Conservation (phyloP, 2,797 vertebrate species). For the Periophthalmus magnuspinnatus region DNA sequence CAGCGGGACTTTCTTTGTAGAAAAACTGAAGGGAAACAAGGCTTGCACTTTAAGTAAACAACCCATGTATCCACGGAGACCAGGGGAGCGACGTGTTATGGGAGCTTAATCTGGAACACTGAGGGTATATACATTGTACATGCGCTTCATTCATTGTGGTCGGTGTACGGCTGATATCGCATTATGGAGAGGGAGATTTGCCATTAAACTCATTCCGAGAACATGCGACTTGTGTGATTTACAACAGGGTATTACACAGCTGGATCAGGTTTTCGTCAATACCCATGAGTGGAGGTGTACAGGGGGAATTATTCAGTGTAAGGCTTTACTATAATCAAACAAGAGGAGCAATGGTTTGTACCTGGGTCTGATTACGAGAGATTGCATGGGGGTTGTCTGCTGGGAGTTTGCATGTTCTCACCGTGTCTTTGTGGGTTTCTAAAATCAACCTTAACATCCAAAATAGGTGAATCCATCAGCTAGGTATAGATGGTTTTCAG, state of each 20-base stretch:
- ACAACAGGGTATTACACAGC: constrained; percentile 31
- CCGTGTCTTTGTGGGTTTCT: neutral
- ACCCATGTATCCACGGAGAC: constrained; percentile 41
- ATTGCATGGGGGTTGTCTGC: neutral
- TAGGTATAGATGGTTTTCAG: too few relatives aligned
- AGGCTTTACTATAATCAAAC: constrained; percentile 1
- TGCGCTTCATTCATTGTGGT: constrained; percentile 27
- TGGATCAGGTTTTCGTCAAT: constrained; percentile 22
- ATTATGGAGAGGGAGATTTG: constrained; percentile 45
- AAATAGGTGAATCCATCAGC: too few relatives aligned
- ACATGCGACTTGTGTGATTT: constrained; percentile 40
- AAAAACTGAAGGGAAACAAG: constrained; percentile 49
- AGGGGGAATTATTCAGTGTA: constrained; percentile 5
- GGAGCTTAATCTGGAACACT: constrained; percentile 58
- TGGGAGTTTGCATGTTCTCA: neutral
- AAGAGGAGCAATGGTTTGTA: neutral
- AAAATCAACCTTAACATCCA: neutral
- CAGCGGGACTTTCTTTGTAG: constrained; percentile 40
- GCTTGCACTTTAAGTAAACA: constrained; percentile 61
- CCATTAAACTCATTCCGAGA: constrained; percentile 45
- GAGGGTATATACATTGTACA: constrained; percentile 44
- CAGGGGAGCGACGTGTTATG: constrained; percentile 56
- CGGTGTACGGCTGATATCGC: constrained; percentile 32
- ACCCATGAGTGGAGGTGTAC: constrained; percentile 9
- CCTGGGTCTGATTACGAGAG: neutral